Percentiles rank a stretch among this genome's conserved stretches.
phyloP scores from a whole-genome alignment of 2,888 invertebrate genomes.

The Dimorphilus gyrociliatus region DNA sequence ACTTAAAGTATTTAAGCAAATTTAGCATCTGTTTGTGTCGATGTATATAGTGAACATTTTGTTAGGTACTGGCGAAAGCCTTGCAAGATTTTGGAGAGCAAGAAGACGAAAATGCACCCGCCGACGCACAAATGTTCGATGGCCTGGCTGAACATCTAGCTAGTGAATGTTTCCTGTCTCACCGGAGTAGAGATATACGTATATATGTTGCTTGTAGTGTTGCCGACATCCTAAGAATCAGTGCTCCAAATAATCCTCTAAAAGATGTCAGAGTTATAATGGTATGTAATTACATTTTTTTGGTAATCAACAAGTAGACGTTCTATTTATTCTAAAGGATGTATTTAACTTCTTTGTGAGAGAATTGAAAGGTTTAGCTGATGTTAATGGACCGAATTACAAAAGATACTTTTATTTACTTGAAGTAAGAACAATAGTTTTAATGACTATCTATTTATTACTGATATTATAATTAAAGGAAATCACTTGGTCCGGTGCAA shows the following conservation, averaged over 20 bases:
- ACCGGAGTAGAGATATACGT: conserved; percentile 78
- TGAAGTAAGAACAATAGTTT: conserved; percentile 42
- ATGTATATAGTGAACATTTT: background rate
- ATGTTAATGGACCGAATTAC: conserved; percentile 91
- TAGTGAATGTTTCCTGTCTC: conserved; percentile 76
- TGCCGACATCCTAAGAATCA: conserved; percentile 85
- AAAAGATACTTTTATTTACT: conserved; percentile 90
- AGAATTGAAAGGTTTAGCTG: conserved; percentile 76
- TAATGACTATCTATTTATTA: too few relatives aligned
- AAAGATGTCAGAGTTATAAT: conserved; percentile 84
- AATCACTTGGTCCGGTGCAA: too few relatives aligned
- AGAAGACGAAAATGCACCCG: conserved; percentile 52
- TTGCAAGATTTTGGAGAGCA: conserved; percentile 85
- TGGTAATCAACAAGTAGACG: background rate
- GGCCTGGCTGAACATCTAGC: conserved; percentile 74
- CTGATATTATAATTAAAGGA: too few relatives aligned
- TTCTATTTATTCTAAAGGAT: conserved; percentile 23
- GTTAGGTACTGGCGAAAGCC: conserved; percentile 53
- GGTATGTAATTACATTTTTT: conserved; percentile 33
- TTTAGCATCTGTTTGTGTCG: background rate
- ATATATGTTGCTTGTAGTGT: conserved; percentile 89
- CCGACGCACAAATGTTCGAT: conserved; percentile 11
- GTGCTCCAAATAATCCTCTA: conserved; percentile 93
- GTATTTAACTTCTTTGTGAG: conserved; percentile 78
- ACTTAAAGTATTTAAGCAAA: conserved; percentile 53